Percentiles rank a stretch among this genome's conserved stretches.
These are phyloP conservation scores for Rhinopithecus roxellana DNA, from an alignment of 2,113 vertebrate species.

Conservation along the genomic window DNA sequence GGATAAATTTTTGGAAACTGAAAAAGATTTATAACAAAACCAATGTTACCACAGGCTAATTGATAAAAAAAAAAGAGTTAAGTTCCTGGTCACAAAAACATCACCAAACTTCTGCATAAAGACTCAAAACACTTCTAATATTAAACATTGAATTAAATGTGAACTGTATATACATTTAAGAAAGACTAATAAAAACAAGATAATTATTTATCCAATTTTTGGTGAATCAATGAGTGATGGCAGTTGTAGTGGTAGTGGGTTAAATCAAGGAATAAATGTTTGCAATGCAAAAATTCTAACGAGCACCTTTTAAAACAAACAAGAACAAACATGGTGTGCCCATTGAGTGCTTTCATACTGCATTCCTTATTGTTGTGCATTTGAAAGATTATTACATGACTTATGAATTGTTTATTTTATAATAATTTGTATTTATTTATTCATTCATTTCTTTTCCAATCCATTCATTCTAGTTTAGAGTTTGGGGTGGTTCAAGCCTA, in stretches of 20 bases:
- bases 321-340: background rate
- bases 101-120: background rate
- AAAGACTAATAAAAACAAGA: background rate
- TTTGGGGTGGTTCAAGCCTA: background rate
- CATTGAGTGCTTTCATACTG: background rate
- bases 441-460: background rate
- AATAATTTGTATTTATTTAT: background rate
- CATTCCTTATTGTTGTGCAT: background rate
- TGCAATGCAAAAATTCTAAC: background rate
- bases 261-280: background rate
- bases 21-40: background rate
- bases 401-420: background rate
- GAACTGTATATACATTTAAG: background rate
- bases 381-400: too few species aligned
- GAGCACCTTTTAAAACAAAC: background rate
- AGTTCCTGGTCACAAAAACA: background rate
- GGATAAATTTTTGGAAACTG: background rate
- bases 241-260: background rate
- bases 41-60: background rate
- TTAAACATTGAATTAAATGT: background rate
- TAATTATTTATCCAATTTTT: background rate
- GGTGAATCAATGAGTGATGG: background rate
- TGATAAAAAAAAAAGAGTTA: background rate
- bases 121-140: background rate
- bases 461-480: background rate